Conservation (phyloP, 23 tunicate genomes). For the Ciona savignyi region DNA sequence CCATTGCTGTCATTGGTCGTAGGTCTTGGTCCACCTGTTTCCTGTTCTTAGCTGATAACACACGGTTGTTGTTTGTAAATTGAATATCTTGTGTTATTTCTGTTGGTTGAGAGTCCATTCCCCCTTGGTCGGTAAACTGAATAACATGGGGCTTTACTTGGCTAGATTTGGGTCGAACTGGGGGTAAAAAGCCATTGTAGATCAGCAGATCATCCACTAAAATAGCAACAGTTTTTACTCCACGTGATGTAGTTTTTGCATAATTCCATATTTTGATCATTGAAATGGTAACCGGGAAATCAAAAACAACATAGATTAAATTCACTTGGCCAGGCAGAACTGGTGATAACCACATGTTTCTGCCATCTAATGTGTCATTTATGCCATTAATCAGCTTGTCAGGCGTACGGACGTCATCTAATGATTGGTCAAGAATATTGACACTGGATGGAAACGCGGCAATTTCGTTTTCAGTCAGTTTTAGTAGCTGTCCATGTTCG, state of each 20-base stretch:
- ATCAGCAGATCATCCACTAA: conserved; percentile 63
- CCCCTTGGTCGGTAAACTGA: not conserved
- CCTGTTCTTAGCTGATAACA: not conserved
- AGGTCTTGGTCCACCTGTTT: not conserved
- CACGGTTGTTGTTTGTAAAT: not conserved
- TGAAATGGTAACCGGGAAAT: conserved; percentile 65
- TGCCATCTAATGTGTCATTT: conserved; percentile 39
- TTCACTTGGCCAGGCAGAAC: conserved; percentile 48
- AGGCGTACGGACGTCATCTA: conserved; percentile 75
- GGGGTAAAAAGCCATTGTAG: conserved; percentile 50
- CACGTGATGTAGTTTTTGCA: conserved; percentile 51
- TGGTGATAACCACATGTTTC: conserved; percentile 68
- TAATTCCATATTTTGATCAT: conserved; percentile 70
- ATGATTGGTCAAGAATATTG: conserved; percentile 19
- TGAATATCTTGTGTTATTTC: not conserved
- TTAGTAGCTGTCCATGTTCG: conserved; percentile 15
- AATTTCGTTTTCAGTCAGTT: conserved; percentile 62
- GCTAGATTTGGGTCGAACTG: not conserved
- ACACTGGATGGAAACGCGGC: conserved; percentile 82
- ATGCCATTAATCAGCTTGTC: conserved; percentile 76
- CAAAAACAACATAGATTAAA: conserved; percentile 60
- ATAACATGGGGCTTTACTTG: not conserved
- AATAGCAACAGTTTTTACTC: conserved; percentile 56
- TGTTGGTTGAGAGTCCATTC: not conserved
- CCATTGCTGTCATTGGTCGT: not conserved